phyloP scores from a whole-genome alignment of 1,140 invertebrate species.

The Monomorium pharaonis region DNA sequence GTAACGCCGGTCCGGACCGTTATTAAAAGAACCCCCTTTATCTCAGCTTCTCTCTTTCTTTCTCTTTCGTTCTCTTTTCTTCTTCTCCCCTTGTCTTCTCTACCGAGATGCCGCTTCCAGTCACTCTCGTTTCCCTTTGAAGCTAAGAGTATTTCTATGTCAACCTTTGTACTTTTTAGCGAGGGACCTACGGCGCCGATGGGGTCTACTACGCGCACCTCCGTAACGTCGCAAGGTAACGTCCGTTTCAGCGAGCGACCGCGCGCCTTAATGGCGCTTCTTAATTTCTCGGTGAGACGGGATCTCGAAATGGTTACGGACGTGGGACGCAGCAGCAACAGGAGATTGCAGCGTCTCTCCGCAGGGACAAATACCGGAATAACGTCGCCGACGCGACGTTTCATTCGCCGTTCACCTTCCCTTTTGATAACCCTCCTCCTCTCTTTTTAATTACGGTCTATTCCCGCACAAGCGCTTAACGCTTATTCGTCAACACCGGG shows the following conservation, averaged over 20 bases:
- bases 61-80: not conserved
- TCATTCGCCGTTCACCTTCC: constrained; percentile 2
- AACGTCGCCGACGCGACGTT: constrained; percentile 43
- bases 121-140: constrained; percentile 68
- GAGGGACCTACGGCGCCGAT: constrained; percentile 77
- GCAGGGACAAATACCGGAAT: constrained; percentile 51
- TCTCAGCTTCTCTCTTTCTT: not conserved
- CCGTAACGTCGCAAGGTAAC: constrained; percentile 63
- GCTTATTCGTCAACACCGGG: constrained; percentile 5
- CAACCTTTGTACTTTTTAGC: constrained; percentile 81
- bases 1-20: constrained; percentile 80
- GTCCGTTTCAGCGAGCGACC: constrained; percentile 50
- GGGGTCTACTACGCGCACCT: constrained; percentile 75
- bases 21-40: constrained; percentile 83
- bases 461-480: not conserved
- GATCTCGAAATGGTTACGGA: constrained; percentile 54
- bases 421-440: constrained; percentile 35
- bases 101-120: constrained; percentile 42
- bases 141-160: constrained; percentile 80
- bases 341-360: constrained; percentile 43
- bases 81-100: not conserved
- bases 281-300: constrained; percentile 70
- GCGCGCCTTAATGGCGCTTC: constrained; percentile 66
- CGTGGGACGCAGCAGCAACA: constrained; percentile 30
- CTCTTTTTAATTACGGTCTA: constrained; percentile 34